These are phyloP conservation scores for Natator depressus DNA, from an alignment of 2,113 vertebrate species.

Conservation along the genomic window DNA sequence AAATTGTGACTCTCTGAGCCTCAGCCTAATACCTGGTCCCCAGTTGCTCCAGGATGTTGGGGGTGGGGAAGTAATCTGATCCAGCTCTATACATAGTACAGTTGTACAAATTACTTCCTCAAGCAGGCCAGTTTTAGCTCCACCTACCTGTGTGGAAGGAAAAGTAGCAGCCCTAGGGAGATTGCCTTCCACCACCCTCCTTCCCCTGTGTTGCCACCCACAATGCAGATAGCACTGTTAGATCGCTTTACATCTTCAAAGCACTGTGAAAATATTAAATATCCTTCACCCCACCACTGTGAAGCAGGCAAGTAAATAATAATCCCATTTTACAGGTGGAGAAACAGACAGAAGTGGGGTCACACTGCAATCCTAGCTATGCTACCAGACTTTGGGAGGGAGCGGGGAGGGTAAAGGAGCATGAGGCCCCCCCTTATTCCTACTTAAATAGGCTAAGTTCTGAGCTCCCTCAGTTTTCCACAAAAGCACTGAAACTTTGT, in stretches of 20 bases:
- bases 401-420: too few species aligned
- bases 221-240: background rate
- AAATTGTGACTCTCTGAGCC: fast-evolving
- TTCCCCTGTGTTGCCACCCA: background rate
- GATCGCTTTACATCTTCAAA: too few species aligned
- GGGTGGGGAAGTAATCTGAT: background rate
- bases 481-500: background rate
- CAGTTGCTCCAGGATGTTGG: background rate
- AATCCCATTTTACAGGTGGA: too few species aligned
- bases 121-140: fast-evolving
- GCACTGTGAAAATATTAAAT: too few species aligned
- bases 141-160: background rate
- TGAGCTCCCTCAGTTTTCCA: background rate
- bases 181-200: background rate
- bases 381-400: too few species aligned
- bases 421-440: too few species aligned
- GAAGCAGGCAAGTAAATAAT: too few species aligned
- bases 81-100: background rate
- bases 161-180: background rate
- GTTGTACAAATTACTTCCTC: background rate
- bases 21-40: background rate
- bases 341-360: too few species aligned
- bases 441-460: background rate
- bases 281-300: too few species aligned
- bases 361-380: too few species aligned